Evolutionary conservation across 2,113 vertebrate species (phyloP), one percentile per base, ranked within the genome.

Genomic region (Pterocles burchelli): DNA sequence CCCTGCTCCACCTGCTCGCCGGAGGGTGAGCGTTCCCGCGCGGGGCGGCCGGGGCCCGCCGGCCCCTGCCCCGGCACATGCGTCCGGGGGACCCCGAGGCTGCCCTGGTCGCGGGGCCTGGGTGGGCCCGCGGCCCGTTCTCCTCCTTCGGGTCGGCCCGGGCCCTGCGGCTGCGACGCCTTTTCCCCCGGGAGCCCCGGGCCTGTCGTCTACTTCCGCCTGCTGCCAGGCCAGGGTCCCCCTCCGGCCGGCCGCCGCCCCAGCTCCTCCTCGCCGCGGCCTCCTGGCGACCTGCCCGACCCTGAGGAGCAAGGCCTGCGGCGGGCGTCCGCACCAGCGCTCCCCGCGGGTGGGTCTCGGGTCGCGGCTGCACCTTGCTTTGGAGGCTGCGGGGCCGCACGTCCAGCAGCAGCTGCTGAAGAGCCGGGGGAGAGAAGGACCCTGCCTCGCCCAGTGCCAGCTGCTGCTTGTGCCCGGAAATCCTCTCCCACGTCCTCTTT

Each of bases 21-120:
- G 96, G 96, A 83, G 96, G 95, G 96, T 95, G 96, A 96, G 95
- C 93, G 45, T 10, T 14, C 22, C 63, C 48, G 16, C 18, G n/a
- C 19, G 28, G 28, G 43, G 17, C n/a, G 29, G 28, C 46, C 10
- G 19, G 67, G 34, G 6, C 20, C 21, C 20, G 63, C 33, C 24
- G 41, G 71, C 19, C 15, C 6, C 61, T 49, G 34, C 2, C 6
- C 14, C 17, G 34, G 65, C 18, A n/a, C 38, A 20, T 6, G 34
- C 38, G 31, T 51, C 12, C 18, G 9, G 34, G 9, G 33, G 17
- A 31, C 17, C 17, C n/a, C 17, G 54, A 28, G 52, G 20, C 10
- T 8, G 52, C n/a, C 17, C 10, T 16, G n/a, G 14, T 48, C 17
- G 36, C 29, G 11, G 33, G 33, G 66, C 45, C 17, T 17, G 7